These are phyloP conservation scores for Coleophora flavipennella DNA, from an alignment of 2,888 invertebrate genomes.

Conservation along the genomic window DNA sequence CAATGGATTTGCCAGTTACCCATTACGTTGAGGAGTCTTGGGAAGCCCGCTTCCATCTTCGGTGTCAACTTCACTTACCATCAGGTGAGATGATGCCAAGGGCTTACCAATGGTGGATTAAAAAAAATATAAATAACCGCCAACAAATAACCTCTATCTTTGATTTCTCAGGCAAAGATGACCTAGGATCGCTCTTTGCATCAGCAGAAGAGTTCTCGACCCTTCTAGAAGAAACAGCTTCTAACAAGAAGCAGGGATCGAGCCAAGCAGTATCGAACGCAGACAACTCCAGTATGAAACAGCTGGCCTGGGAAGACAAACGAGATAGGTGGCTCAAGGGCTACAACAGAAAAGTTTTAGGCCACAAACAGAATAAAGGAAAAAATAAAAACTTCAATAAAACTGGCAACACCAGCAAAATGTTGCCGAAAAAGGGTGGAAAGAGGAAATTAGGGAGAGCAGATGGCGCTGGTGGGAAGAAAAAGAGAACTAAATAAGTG, in stretches of 20 bases:
- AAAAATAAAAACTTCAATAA: constrained; percentile 25
- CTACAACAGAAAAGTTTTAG: constrained; percentile 60
- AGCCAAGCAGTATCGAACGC: constrained; percentile 80
- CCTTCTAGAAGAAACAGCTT: constrained; percentile 86
- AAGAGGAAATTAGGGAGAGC: constrained; percentile 35
- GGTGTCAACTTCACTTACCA: too few species aligned
- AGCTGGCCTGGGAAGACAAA: constrained; percentile 87
- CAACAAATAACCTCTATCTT: neutral
- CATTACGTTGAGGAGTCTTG: too few species aligned
- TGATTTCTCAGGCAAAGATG: constrained; percentile 50
- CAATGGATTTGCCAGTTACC: too few species aligned
- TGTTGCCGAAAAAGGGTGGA: constrained; percentile 35
- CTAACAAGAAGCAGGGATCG: constrained; percentile 74
- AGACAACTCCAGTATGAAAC: constrained; percentile 85
- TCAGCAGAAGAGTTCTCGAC: constrained; percentile 92
- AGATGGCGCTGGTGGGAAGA: constrained; percentile 43
- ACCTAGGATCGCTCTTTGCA: constrained; percentile 80
- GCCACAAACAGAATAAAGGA: constrained; percentile 32
- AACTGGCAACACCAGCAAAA: constrained; percentile 29
- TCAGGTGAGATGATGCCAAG: too few species aligned
- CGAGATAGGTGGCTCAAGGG: constrained; percentile 76
- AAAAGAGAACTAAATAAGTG: constrained; percentile 39
- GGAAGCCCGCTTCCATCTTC: too few species aligned
- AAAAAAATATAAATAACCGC: too few species aligned
- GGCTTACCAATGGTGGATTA: too few species aligned